Base-by-base conservation (phyloP, 2,888 invertebrate species). In the Mylabris sibirica region DNA sequence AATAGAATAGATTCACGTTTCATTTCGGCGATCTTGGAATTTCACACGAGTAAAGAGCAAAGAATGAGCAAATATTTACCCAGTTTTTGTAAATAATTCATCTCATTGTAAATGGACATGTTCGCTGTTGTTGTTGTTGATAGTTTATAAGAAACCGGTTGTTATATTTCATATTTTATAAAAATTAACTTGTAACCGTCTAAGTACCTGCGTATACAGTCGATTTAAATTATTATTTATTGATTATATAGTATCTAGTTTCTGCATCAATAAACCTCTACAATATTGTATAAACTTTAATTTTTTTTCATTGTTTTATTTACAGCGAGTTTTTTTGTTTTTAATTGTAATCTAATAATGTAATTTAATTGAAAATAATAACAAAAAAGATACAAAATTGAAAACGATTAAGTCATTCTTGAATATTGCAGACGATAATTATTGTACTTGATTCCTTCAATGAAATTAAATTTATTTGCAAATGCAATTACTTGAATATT, bases 231-330 rank as follows among this genome's bases (percentile, higher is more conserved):
- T 53, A 53, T 53, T 53, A 22, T 22, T 22, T 53, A 22, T 53
- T 53, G 49, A 53, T 53, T 53, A 53, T 53, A 53, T 22, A 22
- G 22, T 53, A 53, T 53, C 49, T 11, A 53, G 49, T 53, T 53
- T 20, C 49, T 22, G 9, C 11, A 53, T 22, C n/a, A 44, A 44
- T 44, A 44, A 44, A 44, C 44, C 30, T 30, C 30, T 30, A 30
- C 30, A 30, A 53, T 22, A 17, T 41, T 44, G 17, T 17, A 44
- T 4, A 17, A 17, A 17, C 44, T 44, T 6, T 44, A 44, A 44
- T 44, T 44, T 17, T 35, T 35, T 35, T 35, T 30, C 30, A 4
- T 30, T 11, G 35, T 12, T 35, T 11, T 9, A 11, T 11, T 12
- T 11, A 11, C 35, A 17, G 3, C 3, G 17, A 44, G 5, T 49